These are phyloP conservation scores for Synodontis membranacea DNA, from an alignment of 2,113 vertebrate genomes.

Conservation along the genomic window DNA sequence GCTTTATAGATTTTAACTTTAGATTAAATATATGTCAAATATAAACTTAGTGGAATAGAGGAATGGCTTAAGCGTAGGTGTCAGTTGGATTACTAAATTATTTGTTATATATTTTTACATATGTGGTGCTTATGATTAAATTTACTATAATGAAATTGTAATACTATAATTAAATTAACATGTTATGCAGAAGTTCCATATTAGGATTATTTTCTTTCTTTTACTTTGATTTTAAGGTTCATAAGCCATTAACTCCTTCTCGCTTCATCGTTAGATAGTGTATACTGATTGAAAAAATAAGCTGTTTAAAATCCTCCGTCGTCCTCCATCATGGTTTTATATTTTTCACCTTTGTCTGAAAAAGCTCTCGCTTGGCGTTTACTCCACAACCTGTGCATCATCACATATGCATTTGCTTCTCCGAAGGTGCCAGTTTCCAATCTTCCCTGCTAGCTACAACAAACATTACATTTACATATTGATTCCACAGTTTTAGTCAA, in stretches of 20 bases:
- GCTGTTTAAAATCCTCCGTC: neutral
- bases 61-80: neutral
- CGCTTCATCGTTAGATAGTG: neutral
- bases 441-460: conserved; percentile 97
- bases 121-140: neutral
- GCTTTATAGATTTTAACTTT: neutral
- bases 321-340: too few species aligned
- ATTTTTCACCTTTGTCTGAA: conserved; percentile 6
- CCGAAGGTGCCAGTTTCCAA: conserved; percentile 76
- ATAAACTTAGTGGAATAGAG: neutral
- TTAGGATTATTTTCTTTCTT: neutral
- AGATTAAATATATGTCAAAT: neutral
- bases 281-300: conserved; percentile 3
- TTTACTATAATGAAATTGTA: neutral
- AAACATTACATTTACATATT: conserved; percentile 99
- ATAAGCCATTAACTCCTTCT: neutral
- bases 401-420: conserved; percentile 75
- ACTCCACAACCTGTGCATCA: conserved; percentile 62
- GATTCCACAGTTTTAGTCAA: conserved; percentile 99
- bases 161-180: neutral
- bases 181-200: neutral
- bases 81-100: neutral
- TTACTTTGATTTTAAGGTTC: neutral
- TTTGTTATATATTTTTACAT: neutral
- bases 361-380: conserved; percentile 38